Conservation (phyloP, 2,888 invertebrate species). For the Watsonalla binaria region DNA sequence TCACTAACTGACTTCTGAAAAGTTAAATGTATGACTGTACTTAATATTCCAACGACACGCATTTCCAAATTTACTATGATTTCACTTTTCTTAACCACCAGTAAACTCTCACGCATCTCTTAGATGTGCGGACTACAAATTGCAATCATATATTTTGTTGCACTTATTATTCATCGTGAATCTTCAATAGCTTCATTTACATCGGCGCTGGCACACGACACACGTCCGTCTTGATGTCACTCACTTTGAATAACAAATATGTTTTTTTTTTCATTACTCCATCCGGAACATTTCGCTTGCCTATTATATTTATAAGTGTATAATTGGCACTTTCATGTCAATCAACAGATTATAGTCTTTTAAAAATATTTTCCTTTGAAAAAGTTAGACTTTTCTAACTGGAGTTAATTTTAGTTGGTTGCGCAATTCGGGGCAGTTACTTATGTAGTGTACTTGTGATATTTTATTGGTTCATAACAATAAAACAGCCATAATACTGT, state of each 20-base stretch:
- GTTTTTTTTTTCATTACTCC: conserved; percentile 9
- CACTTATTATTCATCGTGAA: conserved; percentile 48
- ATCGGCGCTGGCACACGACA: conserved; percentile 66
- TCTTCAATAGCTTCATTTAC: conserved; percentile 36
- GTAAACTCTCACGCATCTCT: conserved; percentile 22
- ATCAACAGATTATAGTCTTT: background rate
- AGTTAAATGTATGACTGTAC: too few relatives aligned
- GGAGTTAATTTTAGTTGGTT: conserved; percentile 1
- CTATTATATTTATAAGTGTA: background rate
- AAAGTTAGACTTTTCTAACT: too few relatives aligned
- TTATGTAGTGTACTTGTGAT: background rate
- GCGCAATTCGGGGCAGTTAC: background rate
- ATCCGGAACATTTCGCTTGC: background rate
- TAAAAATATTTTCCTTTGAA: conserved; percentile 1
- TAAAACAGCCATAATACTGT: background rate
- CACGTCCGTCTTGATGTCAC: conserved; percentile 55
- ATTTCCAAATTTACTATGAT: conserved; percentile 3
- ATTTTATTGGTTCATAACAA: conserved; percentile 10
- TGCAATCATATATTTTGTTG: conserved; percentile 29
- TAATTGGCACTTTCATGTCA: background rate
- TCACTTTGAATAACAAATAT: conserved; percentile 49
- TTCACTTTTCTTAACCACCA: conserved; percentile 25
- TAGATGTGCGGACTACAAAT: conserved; percentile 25
- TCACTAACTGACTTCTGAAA: too few relatives aligned
- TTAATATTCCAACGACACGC: background rate